Evolutionary conservation across 2,797 vertebrate genomes (phyloP).

Genomic region (Glossophaga mutica): DNA sequence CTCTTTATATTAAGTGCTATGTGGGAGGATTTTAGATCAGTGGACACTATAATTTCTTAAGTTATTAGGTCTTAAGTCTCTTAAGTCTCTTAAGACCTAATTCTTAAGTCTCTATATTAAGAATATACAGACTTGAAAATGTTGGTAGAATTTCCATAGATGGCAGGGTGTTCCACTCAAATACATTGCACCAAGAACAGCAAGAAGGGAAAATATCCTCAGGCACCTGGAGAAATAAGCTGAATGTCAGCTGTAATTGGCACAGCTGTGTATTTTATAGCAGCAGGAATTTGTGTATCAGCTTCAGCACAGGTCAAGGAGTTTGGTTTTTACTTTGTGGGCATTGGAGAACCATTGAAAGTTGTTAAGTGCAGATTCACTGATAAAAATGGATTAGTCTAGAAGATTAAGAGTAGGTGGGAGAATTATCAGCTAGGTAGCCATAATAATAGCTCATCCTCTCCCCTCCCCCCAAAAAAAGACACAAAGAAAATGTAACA

Average conservation of each 20-base stretch:
- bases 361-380: neutral
- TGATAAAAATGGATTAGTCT: neutral
- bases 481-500: neutral
- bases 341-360: neutral
- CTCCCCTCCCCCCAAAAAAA: rapidly evolving
- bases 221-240: neutral
- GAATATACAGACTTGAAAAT: neutral
- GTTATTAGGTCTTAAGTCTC: too few species aligned
- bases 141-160: neutral
- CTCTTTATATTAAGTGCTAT: neutral
- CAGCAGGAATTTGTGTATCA: neutral
- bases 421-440: neutral
- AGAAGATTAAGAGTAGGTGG: neutral
- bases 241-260: neutral
- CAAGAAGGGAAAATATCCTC: neutral
- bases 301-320: neutral
- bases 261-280: neutral
- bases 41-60: neutral
- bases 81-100: too few species aligned
- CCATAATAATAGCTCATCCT: neutral
- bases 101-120: too few species aligned
- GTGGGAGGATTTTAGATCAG: neutral
- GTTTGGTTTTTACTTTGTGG: neutral
- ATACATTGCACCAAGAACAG: neutral
- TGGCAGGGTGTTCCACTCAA: neutral